These are phyloP conservation scores for Harpalus rubripes DNA, from an alignment of 2,888 invertebrate genomes.

Conservation along the genomic window DNA sequence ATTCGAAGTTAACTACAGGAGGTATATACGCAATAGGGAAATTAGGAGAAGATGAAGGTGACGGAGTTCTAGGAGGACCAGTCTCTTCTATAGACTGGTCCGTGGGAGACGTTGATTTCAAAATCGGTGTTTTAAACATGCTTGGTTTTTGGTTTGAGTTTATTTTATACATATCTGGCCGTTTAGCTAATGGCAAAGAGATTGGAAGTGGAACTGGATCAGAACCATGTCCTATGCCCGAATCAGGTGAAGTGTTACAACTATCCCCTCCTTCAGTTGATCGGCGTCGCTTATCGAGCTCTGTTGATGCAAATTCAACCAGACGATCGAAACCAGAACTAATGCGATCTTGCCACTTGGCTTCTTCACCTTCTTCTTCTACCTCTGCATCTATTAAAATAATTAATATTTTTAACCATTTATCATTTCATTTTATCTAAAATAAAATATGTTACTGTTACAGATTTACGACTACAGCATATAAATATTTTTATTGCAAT, in stretches of 20 bases:
- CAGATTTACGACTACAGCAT: slow-evolving; percentile 38
- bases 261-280: slow-evolving; percentile 88
- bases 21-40: slow-evolving; percentile 75
- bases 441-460: neutral
- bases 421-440: neutral
- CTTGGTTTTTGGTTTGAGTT: slow-evolving; percentile 75
- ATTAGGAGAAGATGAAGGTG: slow-evolving; percentile 79
- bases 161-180: slow-evolving; percentile 74
- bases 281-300: slow-evolving; percentile 91
- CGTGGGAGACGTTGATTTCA: slow-evolving; percentile 77
- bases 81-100: slow-evolving; percentile 77
- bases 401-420: neutral
- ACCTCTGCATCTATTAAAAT: slow-evolving; percentile 79
- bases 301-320: slow-evolving; percentile 95
- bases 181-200: slow-evolving; percentile 74
- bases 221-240: slow-evolving; percentile 88
- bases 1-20: slow-evolving; percentile 70
- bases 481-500: slow-evolving; percentile 47
- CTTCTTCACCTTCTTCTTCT: slow-evolving; percentile 87
- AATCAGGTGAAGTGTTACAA: slow-evolving; percentile 92
- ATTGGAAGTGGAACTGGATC: slow-evolving; percentile 79
- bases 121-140: slow-evolving; percentile 76
- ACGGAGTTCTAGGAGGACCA: slow-evolving; percentile 81
- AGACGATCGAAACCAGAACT: slow-evolving; percentile 96
- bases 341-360: slow-evolving; percentile 95